These are phyloP conservation scores for Zhengitettix transpicula DNA, from an alignment of 2,888 invertebrate species.

Conservation along the genomic window DNA sequence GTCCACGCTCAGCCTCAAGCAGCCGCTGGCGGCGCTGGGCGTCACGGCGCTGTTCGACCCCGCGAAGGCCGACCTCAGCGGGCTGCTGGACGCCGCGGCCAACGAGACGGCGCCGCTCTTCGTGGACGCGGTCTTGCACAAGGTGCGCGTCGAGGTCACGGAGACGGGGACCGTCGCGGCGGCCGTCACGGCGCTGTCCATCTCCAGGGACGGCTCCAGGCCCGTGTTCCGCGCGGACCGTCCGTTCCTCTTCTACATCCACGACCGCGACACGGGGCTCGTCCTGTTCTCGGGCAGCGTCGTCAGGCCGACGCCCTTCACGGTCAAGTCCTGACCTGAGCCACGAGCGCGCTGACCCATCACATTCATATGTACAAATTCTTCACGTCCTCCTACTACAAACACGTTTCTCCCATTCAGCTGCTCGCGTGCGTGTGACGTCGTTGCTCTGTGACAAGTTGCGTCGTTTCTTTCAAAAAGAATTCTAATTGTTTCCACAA, in stretches of 20 bases:
- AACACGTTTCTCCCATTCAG: too few relatives aligned
- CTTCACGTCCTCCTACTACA: too few relatives aligned
- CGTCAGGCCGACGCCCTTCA: neutral
- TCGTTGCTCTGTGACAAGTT: too few relatives aligned
- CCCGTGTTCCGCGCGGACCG: conserved; percentile 19
- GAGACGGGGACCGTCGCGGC: conserved; percentile 57
- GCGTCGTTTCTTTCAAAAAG: too few relatives aligned
- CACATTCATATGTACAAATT: too few relatives aligned
- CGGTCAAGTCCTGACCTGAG: too few relatives aligned
- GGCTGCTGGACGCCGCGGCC: conserved; percentile 28
- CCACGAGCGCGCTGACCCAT: too few relatives aligned
- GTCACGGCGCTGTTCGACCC: conserved; percentile 44
- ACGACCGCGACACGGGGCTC: conserved; percentile 17
- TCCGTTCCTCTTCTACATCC: conserved; percentile 23
- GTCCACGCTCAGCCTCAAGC: conserved; percentile 35
- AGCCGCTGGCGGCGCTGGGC: conserved; percentile 38
- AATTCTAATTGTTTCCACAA: too few relatives aligned
- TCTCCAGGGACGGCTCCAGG: conserved; percentile 27
- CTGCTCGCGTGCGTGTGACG: too few relatives aligned
- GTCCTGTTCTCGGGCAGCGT: conserved; percentile 17
- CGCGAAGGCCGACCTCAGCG: conserved; percentile 43
- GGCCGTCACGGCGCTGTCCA: conserved; percentile 40
- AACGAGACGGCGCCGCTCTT: neutral
- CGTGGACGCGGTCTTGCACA: neutral
- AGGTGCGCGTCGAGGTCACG: conserved; percentile 19